phyloP scores from a whole-genome alignment of 1,140 invertebrate genomes.

The Campoletis sonorensis region DNA sequence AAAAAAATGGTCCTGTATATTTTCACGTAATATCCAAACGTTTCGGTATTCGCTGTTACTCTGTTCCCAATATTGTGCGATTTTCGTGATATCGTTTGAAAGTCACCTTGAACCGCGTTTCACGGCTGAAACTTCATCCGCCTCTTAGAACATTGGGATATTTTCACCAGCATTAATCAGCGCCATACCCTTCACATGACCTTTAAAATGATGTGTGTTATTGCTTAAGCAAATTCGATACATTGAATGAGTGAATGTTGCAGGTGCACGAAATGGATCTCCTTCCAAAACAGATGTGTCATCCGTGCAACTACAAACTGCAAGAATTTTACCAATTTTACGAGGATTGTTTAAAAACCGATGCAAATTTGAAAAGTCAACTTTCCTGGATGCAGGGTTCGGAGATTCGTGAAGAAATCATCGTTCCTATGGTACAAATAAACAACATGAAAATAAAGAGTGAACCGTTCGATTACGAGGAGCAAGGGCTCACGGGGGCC shows the following conservation, averaged over 20 bases:
- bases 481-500: constrained; percentile 53
- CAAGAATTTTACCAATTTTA: constrained; percentile 73
- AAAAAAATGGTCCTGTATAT: no score
- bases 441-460: constrained; percentile 68
- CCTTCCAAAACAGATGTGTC: constrained; percentile 73
- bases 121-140: no score
- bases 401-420: constrained; percentile 54
- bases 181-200: no score
- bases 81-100: no score
- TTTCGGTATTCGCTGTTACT: no score
- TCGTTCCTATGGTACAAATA: constrained; percentile 71
- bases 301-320: constrained; percentile 71
- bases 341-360: constrained; percentile 67
- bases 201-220: no score
- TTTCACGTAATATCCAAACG: no score
- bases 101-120: no score
- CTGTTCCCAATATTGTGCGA: no score
- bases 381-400: constrained; percentile 69
- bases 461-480: constrained; percentile 64
- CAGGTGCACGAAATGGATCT: constrained; percentile 74
- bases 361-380: constrained; percentile 67
- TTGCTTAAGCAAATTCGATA: no score
- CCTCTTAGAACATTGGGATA: no score
- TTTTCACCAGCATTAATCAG: no score
- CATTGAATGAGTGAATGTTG: background rate